These are phyloP conservation scores for Sparidentex hasta DNA, from an alignment of 2,797 vertebrate genomes.

Conservation along the genomic window DNA sequence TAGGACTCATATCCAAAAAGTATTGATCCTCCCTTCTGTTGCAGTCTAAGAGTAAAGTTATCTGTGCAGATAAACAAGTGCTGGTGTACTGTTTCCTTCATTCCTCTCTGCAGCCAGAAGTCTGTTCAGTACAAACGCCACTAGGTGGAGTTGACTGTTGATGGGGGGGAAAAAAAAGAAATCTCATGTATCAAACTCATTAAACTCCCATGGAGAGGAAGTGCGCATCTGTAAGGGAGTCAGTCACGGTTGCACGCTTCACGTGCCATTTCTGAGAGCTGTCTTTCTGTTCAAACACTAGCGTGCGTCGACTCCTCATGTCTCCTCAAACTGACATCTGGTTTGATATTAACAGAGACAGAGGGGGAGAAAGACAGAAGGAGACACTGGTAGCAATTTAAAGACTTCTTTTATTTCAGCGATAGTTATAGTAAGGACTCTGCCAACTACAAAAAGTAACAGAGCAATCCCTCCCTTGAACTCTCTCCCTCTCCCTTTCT, in stretches of 20 bases:
- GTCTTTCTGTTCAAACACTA: slow-evolving; percentile 27
- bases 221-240: slow-evolving; percentile 56
- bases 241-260: slow-evolving; percentile 33
- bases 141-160: slow-evolving; percentile 85
- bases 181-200: slow-evolving; percentile 72
- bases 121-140: slow-evolving; percentile 78
- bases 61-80: slow-evolving; percentile 61
- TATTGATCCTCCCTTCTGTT: slow-evolving; percentile 47
- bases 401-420: slow-evolving; percentile 58
- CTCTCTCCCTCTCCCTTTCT: slow-evolving; percentile 42
- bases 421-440: slow-evolving; percentile 43
- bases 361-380: slow-evolving; percentile 26
- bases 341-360: slow-evolving; percentile 49
- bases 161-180: slow-evolving; percentile 51
- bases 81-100: slow-evolving; percentile 64
- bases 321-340: slow-evolving; percentile 52
- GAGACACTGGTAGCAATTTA: slow-evolving; percentile 54
- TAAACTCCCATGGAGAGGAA: slow-evolving; percentile 65
- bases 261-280: slow-evolving; percentile 33
- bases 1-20: slow-evolving; percentile 42
- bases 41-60: slow-evolving; percentile 44
- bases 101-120: slow-evolving; percentile 59
- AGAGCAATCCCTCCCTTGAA: slow-evolving; percentile 52
- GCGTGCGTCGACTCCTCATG: slow-evolving; percentile 7
- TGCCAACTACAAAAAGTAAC: slow-evolving; percentile 52